Evolutionary conservation across 2,797 vertebrate species (phyloP), one percentile per base, ranked within the genome.

Genomic region (Cirrhinus molitorella): DNA sequence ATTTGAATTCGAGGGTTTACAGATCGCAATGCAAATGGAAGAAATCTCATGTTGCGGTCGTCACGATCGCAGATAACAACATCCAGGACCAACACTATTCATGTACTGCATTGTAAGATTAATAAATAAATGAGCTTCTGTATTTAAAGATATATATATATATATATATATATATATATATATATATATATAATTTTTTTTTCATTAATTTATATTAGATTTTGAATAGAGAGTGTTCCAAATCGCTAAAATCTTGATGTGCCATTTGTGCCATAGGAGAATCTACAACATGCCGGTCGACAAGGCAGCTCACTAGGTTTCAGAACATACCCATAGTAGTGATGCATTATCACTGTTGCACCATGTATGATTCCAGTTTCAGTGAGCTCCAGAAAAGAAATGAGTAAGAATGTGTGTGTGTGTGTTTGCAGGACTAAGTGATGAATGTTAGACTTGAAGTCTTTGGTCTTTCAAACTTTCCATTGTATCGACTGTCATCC

Each of bases 401-500:
- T 17, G 13, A 73, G 57, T 66, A 25, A n/a, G n/a, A 17, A 9
- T 67, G 28, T 47, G 74, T 23, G 17, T 66, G 73, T 63, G 66
- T 81, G 67, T 68, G 53, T 83, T 34, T 82, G 61, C 83, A 66
- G 34, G 59, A 43, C 4, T 68, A 73, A 57, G 59, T 47, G 79
- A 86, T 83, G 14, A 75, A 82, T 57, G 78, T 68, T 45, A 51
- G 53, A 68, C 43, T 84, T 63, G 49, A 45, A 79, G 65, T 40
- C 51, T 51, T 63, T 77, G 77, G 80, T 31, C 72, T 74, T 88
- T 79, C 40, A 79, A 83, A 85, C 49, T 84, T 78, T 77, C 49
- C 25, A 78, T 76, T 85, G 59, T 81, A 81, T 81, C 75, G 84
- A 85, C 81, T 83, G 40, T 85, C 63, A 73, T 80, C 67, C 67